Conservation (phyloP, 1,140 invertebrate species). For the Hetaerina americana region DNA sequence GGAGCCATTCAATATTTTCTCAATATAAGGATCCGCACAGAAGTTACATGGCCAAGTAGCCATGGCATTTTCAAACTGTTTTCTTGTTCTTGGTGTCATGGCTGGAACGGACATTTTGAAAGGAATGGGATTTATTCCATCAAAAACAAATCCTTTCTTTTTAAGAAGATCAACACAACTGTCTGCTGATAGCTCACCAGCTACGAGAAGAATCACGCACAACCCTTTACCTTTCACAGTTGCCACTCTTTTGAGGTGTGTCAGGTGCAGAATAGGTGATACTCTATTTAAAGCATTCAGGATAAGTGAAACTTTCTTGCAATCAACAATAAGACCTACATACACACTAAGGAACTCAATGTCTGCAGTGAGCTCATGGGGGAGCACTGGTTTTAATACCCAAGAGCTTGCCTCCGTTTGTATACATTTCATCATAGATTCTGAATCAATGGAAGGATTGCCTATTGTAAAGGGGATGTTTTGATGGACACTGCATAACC, state of each 20-base stretch:
- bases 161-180: slow-evolving; percentile 25
- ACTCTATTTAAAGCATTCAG: slow-evolving; percentile 41
- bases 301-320: slow-evolving; percentile 46
- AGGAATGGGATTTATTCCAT: slow-evolving; percentile 36
- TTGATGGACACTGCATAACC: neutral
- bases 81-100: slow-evolving; percentile 42
- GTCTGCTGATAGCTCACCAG: slow-evolving; percentile 11
- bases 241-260: slow-evolving; percentile 58
- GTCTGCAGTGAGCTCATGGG: slow-evolving; percentile 29
- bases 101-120: slow-evolving; percentile 43
- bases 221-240: slow-evolving; percentile 45
- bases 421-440: neutral
- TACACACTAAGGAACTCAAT: slow-evolving; percentile 41
- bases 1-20: slow-evolving; percentile 43
- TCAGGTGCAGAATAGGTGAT: slow-evolving; percentile 41
- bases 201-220: slow-evolving; percentile 25
- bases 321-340: slow-evolving; percentile 40
- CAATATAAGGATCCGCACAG: slow-evolving; percentile 57
- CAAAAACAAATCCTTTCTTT: slow-evolving; percentile 33
- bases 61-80: slow-evolving; percentile 48
- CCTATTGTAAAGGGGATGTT: neutral
- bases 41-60: slow-evolving; percentile 75
- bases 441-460: neutral
- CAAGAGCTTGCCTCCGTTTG: neutral
- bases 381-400: neutral